A percentile compares a stretch with the other conserved stretches of the same genome.
Conservation (phyloP, 2,888 invertebrate genomes). For the Keiferia lycopersicella region DNA sequence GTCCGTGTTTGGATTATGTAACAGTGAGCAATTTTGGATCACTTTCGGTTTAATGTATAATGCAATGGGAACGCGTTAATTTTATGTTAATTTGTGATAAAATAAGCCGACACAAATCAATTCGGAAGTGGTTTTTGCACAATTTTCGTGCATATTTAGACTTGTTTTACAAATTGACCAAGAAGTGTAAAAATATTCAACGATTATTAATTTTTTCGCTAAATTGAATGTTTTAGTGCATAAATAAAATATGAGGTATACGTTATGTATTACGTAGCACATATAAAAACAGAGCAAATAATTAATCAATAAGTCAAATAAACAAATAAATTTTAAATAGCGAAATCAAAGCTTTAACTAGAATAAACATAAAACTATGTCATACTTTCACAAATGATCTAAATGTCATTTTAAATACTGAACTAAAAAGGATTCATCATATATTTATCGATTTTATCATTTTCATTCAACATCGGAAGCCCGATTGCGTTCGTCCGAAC, state of each 20-base stretch:
- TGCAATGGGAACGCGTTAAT: constrained; percentile 2
- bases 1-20: not conserved
- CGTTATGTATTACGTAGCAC: too few relatives aligned
- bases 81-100: constrained; percentile 16
- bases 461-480: constrained; percentile 2
- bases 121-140: constrained; percentile 4
- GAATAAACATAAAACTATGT: not conserved
- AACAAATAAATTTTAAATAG: too few relatives aligned
- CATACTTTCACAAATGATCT: not conserved
- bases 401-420: constrained; percentile 1
- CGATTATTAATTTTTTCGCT: not conserved
- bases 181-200: constrained; percentile 2
- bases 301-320: too few relatives aligned
- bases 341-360: too few relatives aligned
- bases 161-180: not conserved
- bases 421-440: not conserved
- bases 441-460: constrained; percentile 7
- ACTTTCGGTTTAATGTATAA: not conserved
- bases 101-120: not conserved
- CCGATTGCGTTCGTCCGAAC: constrained; percentile 5
- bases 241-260: not conserved
- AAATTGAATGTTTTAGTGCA: not conserved
- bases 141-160: not conserved
- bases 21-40: not conserved
- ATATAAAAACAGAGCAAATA: too few relatives aligned